Conservation (phyloP, 35 echinoderm and acorn worm genomes). For the Chiridota heheva region DNA sequence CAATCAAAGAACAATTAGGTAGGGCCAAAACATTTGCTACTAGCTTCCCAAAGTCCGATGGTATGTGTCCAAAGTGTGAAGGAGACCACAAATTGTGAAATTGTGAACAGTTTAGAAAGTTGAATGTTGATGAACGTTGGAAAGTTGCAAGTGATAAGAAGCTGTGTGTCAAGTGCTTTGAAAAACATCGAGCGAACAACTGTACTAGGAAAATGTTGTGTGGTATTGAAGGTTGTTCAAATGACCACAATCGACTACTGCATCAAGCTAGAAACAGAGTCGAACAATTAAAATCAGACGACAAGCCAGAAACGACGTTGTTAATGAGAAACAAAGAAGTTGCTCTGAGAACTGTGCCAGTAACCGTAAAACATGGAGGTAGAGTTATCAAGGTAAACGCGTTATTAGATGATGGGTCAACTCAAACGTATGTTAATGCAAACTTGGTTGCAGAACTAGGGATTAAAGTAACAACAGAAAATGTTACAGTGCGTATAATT, state of each 20-base stretch:
- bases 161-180: conserved; percentile 42
- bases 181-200: conserved; percentile 8
- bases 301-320: too few species aligned
- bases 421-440: conserved; percentile 19
- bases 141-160: conserved; percentile 31
- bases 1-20: conserved; percentile 9
- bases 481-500: not conserved
- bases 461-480: not conserved
- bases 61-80: not conserved
- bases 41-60: not conserved
- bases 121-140: conserved; percentile 34
- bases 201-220: conserved; percentile 16
- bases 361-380: conserved; percentile 14
- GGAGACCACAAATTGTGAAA: conserved; percentile 33
- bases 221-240: conserved; percentile 33
- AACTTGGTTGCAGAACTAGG: not conserved
- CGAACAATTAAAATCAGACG: too few species aligned
- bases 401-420: conserved; percentile 36
- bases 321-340: conserved; percentile 8
- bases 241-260: conserved; percentile 24
- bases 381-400: conserved; percentile 36
- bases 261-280: not conserved
- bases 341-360: conserved; percentile 8
- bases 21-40: conserved; percentile 32
- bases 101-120: conserved; percentile 31